phyloP scores from a whole-genome alignment of 1,140 invertebrate genomes.

The Hirudo medicinalis region DNA sequence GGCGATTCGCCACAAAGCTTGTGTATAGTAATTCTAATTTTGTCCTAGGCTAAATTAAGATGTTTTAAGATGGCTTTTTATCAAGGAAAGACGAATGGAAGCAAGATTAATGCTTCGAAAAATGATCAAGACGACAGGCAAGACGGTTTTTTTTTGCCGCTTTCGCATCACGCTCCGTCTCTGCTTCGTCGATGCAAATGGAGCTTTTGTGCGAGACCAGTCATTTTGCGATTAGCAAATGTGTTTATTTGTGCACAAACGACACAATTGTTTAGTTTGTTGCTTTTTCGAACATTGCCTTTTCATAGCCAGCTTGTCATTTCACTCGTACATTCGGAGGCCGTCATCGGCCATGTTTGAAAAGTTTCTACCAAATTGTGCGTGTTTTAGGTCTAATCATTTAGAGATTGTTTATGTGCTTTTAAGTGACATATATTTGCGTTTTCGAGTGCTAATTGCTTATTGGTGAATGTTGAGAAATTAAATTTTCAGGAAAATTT shows the following conservation, averaged over 20 bases:
- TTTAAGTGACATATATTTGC: not conserved
- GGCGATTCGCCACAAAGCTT: conserved; percentile 4
- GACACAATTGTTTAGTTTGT: not conserved
- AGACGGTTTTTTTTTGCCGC: conserved; percentile 1
- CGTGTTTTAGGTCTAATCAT: too few species aligned
- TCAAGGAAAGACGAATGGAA: conserved; percentile 12
- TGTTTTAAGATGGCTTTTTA: conserved; percentile 10
- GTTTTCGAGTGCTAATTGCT: not conserved
- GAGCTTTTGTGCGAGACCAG: not conserved
- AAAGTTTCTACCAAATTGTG: not conserved
- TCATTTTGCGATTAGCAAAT: too few species aligned
- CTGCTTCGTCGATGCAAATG: not conserved
- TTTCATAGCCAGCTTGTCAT: not conserved
- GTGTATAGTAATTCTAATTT: conserved; percentile 5
- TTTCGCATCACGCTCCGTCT: not conserved
- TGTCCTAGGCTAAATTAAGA: not conserved
- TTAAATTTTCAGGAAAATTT: conserved; percentile 59
- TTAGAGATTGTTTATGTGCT: not conserved
- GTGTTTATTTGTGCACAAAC: too few species aligned
- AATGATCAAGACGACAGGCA: conserved; percentile 22
- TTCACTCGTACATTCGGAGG: not conserved
- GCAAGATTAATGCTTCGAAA: conserved; percentile 23
- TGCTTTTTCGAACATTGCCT: conserved; percentile 4
- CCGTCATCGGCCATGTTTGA: conserved; percentile 9
- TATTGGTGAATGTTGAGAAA: not conserved